phyloP scores from a whole-genome alignment of 1,140 invertebrate species.

The Drosophila seguyi region DNA sequence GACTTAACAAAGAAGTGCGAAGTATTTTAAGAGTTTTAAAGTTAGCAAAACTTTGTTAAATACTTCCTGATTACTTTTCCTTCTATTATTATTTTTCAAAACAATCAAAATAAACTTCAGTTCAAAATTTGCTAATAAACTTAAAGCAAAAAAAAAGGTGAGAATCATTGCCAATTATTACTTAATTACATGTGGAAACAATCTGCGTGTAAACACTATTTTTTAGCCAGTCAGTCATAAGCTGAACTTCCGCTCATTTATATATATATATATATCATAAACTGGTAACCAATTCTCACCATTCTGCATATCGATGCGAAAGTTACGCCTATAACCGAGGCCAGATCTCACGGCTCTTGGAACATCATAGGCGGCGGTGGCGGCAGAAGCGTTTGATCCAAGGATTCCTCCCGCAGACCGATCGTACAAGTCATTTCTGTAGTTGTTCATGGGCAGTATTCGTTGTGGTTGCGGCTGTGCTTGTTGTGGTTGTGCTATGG shows the following conservation, averaged over 20 bases:
- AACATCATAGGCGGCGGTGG: slow-evolving; percentile 79
- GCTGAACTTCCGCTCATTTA: neutral
- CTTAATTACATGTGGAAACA: slow-evolving; percentile 1
- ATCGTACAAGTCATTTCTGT: slow-evolving; percentile 85
- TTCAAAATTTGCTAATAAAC: neutral
- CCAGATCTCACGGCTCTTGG: slow-evolving; percentile 80
- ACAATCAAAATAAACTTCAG: neutral
- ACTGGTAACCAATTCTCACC: slow-evolving; percentile 33
- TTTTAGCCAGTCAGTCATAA: neutral
- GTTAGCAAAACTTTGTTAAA: neutral
- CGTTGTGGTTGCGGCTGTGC: slow-evolving; percentile 53
- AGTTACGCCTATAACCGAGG: slow-evolving; percentile 80
- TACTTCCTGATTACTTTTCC: neutral
- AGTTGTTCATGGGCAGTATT: slow-evolving; percentile 69
- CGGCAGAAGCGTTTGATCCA: slow-evolving; percentile 34
- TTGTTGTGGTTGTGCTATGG: slow-evolving; percentile 47
- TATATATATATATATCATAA: neutral
- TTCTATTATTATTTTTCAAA: neutral
- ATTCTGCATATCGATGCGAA: slow-evolving; percentile 83
- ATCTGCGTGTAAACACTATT: neutral
- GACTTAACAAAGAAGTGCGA: too few species aligned
- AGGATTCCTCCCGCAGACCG: slow-evolving; percentile 53
- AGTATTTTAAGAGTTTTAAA: neutral
- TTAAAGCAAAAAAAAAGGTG: slow-evolving; percentile 11
- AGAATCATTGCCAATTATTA: neutral